A percentile compares a stretch with the other conserved stretches of the same genome.
phyloP scores from a whole-genome alignment of 2,888 invertebrate species.

The Scaptomyza polygonia region DNA sequence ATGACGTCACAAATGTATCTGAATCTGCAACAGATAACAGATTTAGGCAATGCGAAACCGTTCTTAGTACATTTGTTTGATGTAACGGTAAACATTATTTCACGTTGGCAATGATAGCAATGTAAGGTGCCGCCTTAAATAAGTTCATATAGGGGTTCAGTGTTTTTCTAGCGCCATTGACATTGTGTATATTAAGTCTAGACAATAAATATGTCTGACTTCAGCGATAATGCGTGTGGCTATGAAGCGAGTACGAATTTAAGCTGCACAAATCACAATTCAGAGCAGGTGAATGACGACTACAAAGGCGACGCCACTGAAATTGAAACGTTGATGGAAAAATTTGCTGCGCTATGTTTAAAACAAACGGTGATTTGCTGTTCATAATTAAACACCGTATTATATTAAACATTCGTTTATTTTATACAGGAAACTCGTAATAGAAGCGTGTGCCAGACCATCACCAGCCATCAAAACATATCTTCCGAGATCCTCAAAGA shows the following conservation, averaged over 20 bases:
- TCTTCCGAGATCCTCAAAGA: not conserved
- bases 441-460: not conserved
- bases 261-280: not conserved
- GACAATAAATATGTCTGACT: constrained; percentile 5
- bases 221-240: constrained; percentile 8
- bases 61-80: not conserved
- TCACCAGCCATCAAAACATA: not conserved
- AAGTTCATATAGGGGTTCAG: not conserved
- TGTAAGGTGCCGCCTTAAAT: not conserved
- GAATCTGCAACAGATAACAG: not conserved
- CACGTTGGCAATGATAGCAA: not conserved
- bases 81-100: not conserved
- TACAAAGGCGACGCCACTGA: not conserved
- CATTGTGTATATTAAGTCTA: not conserved
- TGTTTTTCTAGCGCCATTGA: not conserved
- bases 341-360: not conserved
- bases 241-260: not conserved
- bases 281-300: not conserved
- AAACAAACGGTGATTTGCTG: constrained; percentile 9
- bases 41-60: not conserved
- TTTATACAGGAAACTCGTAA: constrained; percentile 13
- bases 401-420: not conserved
- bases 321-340: not conserved
- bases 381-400: not conserved
- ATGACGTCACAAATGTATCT: not conserved